These are phyloP conservation scores for Bostrychus sinensis DNA, from an alignment of 2,113 vertebrate genomes.

Conservation along the genomic window DNA sequence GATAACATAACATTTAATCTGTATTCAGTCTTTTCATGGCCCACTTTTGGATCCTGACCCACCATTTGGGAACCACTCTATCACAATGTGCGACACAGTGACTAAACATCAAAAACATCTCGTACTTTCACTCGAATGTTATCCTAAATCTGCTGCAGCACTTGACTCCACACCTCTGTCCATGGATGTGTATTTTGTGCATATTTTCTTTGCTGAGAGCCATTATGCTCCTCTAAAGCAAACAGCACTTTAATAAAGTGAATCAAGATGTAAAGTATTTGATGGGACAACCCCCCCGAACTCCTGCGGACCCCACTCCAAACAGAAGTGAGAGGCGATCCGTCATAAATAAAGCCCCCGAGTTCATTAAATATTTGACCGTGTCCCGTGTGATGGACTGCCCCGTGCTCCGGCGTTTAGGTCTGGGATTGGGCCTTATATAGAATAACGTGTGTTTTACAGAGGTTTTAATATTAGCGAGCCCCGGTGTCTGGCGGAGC, in stretches of 20 bases:
- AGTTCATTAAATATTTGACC: slow-evolving; percentile 42
- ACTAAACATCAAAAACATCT: too few species aligned
- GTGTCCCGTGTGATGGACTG: slow-evolving; percentile 37
- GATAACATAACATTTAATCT: too few species aligned
- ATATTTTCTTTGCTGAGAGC: slow-evolving; percentile 21
- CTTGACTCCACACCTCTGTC: neutral
- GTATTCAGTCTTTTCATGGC: too few species aligned
- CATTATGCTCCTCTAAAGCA: slow-evolving; percentile 14
- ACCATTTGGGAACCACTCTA: too few species aligned
- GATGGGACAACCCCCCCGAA: slow-evolving; percentile 44
- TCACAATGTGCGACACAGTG: too few species aligned
- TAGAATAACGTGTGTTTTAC: slow-evolving; percentile 50
- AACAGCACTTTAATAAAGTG: slow-evolving; percentile 38
- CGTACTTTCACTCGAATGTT: too few species aligned
- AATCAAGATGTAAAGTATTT: slow-evolving; percentile 56
- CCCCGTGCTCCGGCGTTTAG: slow-evolving; percentile 33
- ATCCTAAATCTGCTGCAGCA: too few species aligned
- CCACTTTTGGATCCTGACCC: too few species aligned
- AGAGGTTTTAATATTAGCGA: slow-evolving; percentile 58
- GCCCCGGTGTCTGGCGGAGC: slow-evolving; percentile 47
- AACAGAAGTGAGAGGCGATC: slow-evolving; percentile 35
- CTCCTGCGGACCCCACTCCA: slow-evolving; percentile 39
- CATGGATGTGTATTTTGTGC: neutral
- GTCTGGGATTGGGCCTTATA: slow-evolving; percentile 27
- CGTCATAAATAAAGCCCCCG: slow-evolving; percentile 32